These are phyloP conservation scores for Edolisoma coerulescens DNA, from an alignment of 2,113 vertebrate genomes.

Conservation along the genomic window DNA sequence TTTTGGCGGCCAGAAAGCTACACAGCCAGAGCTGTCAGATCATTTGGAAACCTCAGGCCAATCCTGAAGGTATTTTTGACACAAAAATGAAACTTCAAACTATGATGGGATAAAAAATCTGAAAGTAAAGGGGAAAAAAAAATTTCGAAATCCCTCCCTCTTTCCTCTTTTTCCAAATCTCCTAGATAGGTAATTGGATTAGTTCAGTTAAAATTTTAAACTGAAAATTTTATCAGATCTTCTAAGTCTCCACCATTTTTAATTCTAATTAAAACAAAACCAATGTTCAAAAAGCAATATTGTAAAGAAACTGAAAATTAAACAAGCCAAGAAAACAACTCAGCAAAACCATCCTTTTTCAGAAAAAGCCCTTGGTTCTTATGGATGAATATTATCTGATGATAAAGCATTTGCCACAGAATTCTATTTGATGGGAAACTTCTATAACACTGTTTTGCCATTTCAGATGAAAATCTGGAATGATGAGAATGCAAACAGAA, in stretches of 20 bases:
- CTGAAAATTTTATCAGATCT: not conserved
- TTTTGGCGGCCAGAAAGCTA: not conserved
- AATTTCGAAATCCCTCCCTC: not conserved
- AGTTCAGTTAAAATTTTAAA: not conserved
- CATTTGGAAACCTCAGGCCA: not conserved
- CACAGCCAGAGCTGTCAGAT: not conserved
- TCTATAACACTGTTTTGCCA: not conserved
- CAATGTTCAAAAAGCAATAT: not conserved
- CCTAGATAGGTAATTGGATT: not conserved
- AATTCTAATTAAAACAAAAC: not conserved
- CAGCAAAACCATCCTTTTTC: not conserved
- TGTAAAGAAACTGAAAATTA: not conserved
- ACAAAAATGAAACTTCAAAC: not conserved
- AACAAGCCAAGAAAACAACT: not conserved
- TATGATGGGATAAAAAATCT: not conserved
- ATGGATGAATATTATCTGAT: not conserved
- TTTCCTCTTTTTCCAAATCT: not conserved
- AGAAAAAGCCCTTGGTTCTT: not conserved
- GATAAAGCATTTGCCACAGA: not conserved
- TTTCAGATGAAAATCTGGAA: not conserved
- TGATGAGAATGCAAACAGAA: not conserved
- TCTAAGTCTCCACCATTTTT: not conserved
- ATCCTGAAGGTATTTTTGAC: not conserved
- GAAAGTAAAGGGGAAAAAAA: not conserved
- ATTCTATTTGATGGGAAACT: not conserved